Evolutionary conservation across 2,113 vertebrate species (phyloP), one percentile per base, ranked within the genome.

Genomic region (Mesocricetus auratus): DNA sequence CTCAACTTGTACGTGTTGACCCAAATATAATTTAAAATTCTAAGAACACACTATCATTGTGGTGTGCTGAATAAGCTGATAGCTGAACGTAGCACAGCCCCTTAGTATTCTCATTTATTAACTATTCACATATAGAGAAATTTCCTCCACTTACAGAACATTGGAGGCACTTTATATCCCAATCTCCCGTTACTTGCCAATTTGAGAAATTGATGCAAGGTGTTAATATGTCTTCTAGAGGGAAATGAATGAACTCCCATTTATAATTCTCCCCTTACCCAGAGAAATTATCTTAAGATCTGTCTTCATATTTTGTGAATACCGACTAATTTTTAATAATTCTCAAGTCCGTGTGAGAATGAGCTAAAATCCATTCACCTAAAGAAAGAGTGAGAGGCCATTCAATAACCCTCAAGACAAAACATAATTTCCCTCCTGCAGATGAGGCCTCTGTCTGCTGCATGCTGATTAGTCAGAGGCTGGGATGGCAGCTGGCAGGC

Each of bases 161-260:
- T 62, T 81, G 96, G 85, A 1, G 93, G 39, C 31, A 13, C 47
- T 95, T 94, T 86, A 93, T 78, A 93, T 58, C 22, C 33, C 39
- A 96, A 96, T 42, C 79, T 86, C 56, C 17, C 6, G 71, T 58
- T 42, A 90, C 73, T 93, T 92, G 74, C 95, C 33, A 16, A 16
- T 90, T 96, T 97, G 64, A 95, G 69, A 94, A 98, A 95, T 7
- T 81, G 33, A 97, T 68, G 29, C 47, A 86, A 97, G 95, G 42
- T 74, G 94, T 82, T 88, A 89, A 36, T 81, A 31, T 86, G 15
- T 64, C 47, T 93, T 91, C 36, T 78, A 64, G 36, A 87, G 11
- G 66, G 93, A 96, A 50, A 75, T 83, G 71, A 83, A 94, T 88
- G 86, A 21, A 93, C 50, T 74, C 64, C 8, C 56, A 66, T 94